Conservation (phyloP, 2,113 vertebrate genomes). For the Progne subis region DNA sequence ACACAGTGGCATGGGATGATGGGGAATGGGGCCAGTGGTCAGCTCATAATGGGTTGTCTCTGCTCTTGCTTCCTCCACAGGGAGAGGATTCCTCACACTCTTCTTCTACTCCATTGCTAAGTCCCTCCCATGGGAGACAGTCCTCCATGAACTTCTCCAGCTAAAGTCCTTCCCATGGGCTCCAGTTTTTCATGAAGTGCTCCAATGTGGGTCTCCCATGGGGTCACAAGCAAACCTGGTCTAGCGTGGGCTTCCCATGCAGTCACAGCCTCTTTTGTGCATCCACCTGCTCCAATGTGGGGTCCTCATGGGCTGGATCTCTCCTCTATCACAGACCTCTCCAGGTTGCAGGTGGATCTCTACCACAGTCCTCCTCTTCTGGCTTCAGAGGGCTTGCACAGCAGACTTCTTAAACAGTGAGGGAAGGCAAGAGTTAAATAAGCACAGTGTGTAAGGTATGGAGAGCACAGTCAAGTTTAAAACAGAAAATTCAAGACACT, state of each 20-base stretch:
- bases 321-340: not conserved
- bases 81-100: not conserved
- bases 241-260: not conserved
- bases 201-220: not conserved
- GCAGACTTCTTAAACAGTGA: not conserved
- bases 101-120: not conserved
- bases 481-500: not conserved
- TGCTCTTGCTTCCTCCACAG: not conserved
- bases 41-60: not conserved
- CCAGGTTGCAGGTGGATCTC: not conserved
- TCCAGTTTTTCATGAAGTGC: not conserved
- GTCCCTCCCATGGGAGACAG: not conserved
- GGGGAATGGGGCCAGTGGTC: not conserved
- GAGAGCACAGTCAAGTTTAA: not conserved
- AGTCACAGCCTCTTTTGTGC: not conserved
- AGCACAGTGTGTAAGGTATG: not conserved
- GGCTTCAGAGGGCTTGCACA: not conserved
- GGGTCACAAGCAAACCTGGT: not conserved
- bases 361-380: not conserved
- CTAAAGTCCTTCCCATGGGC: not conserved
- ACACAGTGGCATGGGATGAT: accelerated
- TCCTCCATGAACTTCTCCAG: not conserved
- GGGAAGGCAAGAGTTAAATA: not conserved
- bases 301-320: not conserved
- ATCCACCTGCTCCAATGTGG: not conserved